Base-by-base conservation (phyloP, 2,888 invertebrate genomes). In the Kuschelorhynchus macadamiae region DNA sequence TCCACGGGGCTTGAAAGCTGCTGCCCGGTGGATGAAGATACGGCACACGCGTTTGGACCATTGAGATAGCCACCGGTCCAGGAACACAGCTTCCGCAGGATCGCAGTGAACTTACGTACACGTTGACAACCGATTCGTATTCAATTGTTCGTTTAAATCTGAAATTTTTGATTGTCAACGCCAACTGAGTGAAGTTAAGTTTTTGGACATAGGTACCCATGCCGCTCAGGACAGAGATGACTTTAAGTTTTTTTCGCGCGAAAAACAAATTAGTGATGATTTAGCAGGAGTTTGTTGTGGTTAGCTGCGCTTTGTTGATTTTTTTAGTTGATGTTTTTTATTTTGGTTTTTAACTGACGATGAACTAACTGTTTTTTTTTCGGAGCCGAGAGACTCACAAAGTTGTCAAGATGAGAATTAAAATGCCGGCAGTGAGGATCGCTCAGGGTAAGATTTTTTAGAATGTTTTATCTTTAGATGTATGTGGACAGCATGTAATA, bases 401-500 rank as follows among this genome's bases (percentile, higher is more conserved):
- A 70, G 71, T 77, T 80, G 74, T 75, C 92, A 95, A 91, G 90
- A 95, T 95, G 95, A 93, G 95, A 94, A 95, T 95, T 89, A 95
- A 95, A 91, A 95, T 95, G 95, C 95, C 95, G 87, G 95, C 95
- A 86, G 94, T 95, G 88, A 92, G 95, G 88, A 95, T 95, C 90
- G 94, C 95, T 88, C 95, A 95, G 94, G 95, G 95, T 95, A 88
- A 90, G 90, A 50, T 17, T 1, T 12, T 46, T 32, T 30, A n/a
- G n/a, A n/a, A n/a, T n/a, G n/a, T n/a, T n/a, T n/a, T n/a, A n/a
- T n/a, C n/a, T n/a, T n/a, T n/a, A n/a, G n/a, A n/a, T n/a, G n/a
- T n/a, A n/a, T n/a, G n/a, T n/a, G n/a, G n/a, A n/a, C n/a, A n/a
- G n/a, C n/a, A n/a, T n/a, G n/a, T n/a, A n/a, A n/a, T n/a, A n/a